phyloP scores from a whole-genome alignment of 2,888 invertebrate genomes.

The Ichneumon xanthorius region DNA sequence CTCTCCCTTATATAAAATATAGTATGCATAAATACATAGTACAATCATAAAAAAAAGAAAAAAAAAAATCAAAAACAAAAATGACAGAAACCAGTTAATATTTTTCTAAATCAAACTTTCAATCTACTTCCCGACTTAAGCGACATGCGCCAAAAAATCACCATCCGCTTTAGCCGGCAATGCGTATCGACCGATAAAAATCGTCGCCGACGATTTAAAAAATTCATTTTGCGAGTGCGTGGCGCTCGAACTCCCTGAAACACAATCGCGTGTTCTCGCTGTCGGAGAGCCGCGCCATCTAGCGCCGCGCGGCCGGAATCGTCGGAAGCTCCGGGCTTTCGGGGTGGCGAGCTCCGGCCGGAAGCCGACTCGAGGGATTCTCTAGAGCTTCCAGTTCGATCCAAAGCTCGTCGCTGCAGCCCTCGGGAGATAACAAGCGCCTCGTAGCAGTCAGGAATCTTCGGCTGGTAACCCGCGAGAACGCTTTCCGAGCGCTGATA shows the following conservation, averaged over 20 bases:
- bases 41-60: no score
- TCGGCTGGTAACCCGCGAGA: constrained; percentile 57
- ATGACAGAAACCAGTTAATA: no score
- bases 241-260: background rate
- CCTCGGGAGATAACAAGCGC: constrained; percentile 56
- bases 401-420: constrained; percentile 44
- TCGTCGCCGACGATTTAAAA: no score
- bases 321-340: constrained; percentile 48
- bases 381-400: background rate
- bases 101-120: no score
- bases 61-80: no score
- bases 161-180: no score
- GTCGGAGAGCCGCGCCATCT: constrained; percentile 49
- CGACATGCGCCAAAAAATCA: no score
- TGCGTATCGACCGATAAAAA: no score
- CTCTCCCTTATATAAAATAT: no score
- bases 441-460: constrained; percentile 11
- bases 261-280: background rate
- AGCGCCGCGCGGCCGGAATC: constrained; percentile 35
- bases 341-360: constrained; percentile 28
- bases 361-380: constrained; percentile 25
- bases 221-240: no score
- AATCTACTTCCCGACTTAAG: no score
- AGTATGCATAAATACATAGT: no score
- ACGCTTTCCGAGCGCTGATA: constrained; percentile 2